phyloP scores from a whole-genome alignment of 2,797 vertebrate genomes.

The Pteropus rufus region DNA sequence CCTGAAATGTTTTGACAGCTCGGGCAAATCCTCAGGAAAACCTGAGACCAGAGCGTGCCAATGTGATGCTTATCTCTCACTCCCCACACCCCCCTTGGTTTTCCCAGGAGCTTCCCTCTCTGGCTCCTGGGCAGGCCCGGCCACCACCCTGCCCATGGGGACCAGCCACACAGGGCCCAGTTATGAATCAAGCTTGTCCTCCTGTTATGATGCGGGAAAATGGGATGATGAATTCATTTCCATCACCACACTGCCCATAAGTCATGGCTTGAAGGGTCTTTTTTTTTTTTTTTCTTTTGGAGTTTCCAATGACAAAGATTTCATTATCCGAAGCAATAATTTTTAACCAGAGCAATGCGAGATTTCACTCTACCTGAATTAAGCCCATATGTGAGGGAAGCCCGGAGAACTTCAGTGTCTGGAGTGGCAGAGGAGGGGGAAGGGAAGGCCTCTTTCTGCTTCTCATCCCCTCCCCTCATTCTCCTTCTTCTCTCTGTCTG shows the following conservation, averaged over 20 bases:
- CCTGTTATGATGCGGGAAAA: constrained; percentile 75
- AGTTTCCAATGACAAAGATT: constrained; percentile 85
- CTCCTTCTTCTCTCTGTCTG: neutral
- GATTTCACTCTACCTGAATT: constrained; percentile 82
- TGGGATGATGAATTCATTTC: constrained; percentile 82
- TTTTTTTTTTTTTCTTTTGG: constrained; percentile 75
- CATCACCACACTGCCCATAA: constrained; percentile 82
- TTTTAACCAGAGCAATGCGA: constrained; percentile 76
- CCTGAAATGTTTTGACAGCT: constrained; percentile 63
- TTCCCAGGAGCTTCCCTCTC: constrained; percentile 21
- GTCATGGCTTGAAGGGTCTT: constrained; percentile 72
- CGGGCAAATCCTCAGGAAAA: constrained; percentile 51
- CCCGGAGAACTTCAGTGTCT: constrained; percentile 41
- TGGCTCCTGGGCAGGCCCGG: constrained; percentile 8
- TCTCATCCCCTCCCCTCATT: neutral
- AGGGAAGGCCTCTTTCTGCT: neutral
- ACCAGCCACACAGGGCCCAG: neutral
- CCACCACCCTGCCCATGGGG: constrained; percentile 5
- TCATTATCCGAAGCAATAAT: constrained; percentile 85
- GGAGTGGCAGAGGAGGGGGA: neutral
- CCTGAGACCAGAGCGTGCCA: constrained; percentile 5
- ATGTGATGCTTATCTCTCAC: neutral
- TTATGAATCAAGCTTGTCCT: constrained; percentile 78
- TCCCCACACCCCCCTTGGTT: neutral
- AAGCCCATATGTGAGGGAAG: constrained; percentile 83